phyloP scores from a whole-genome alignment of 2,888 invertebrate genomes.

The Campopleginae sp. region DNA sequence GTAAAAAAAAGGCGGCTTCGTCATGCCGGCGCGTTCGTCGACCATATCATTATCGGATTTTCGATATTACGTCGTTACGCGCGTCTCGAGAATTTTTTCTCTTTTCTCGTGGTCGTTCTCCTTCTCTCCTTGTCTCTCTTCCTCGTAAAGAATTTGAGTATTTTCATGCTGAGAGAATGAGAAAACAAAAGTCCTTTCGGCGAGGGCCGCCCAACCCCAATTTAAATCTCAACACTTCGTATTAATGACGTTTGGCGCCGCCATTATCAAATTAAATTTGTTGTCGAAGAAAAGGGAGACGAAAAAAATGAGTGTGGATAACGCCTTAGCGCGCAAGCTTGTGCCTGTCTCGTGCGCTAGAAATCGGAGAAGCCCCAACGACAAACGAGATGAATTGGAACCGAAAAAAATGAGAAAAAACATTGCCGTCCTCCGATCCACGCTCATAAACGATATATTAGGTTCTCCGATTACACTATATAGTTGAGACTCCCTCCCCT shows the following conservation, averaged over 20 bases:
- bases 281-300: not conserved
- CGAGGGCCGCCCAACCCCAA: constrained; percentile 7
- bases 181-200: constrained; percentile 29
- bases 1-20: constrained; percentile 60
- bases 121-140: not conserved
- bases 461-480: constrained; percentile 76
- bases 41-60: constrained; percentile 37
- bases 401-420: constrained; percentile 34
- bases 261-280: constrained; percentile 41
- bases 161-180: constrained; percentile 9
- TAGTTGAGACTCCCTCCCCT: constrained; percentile 30
- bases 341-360: constrained; percentile 59
- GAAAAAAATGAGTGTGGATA: constrained; percentile 13
- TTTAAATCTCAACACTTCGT: constrained; percentile 32
- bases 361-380: constrained; percentile 62
- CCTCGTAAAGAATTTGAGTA: not conserved
- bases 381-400: constrained; percentile 55
- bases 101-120: constrained; percentile 5
- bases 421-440: constrained; percentile 41
- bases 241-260: constrained; percentile 47
- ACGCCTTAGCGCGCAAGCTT: not conserved
- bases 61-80: constrained; percentile 29
- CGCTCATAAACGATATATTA: constrained; percentile 65
- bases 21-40: constrained; percentile 37
- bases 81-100: constrained; percentile 36